A percentile compares a stretch with the other conserved stretches of the same genome.
These are phyloP conservation scores for Tinea trinotella DNA, from an alignment of 2,888 invertebrate genomes.

Conservation along the genomic window DNA sequence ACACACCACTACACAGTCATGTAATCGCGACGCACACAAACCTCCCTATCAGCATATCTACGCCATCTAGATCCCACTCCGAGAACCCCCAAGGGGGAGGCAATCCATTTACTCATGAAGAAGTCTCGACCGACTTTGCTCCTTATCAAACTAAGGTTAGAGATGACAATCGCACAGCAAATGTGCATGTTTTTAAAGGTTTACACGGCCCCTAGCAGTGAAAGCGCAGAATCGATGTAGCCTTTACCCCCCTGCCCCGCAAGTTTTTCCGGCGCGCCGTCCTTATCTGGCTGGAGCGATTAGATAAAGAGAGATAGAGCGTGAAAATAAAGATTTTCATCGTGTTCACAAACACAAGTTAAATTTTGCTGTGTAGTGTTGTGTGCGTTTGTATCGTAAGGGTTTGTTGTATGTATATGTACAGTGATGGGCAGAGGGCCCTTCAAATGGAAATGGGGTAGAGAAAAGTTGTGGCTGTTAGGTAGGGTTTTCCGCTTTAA, in stretches of 20 bases:
- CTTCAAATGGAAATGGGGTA: constrained; percentile 56
- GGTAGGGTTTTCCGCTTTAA: constrained; percentile 19
- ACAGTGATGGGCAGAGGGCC: constrained; percentile 37
- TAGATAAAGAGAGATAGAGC: constrained; percentile 74
- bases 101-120: constrained; percentile 66
- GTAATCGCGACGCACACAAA: constrained; percentile 45
- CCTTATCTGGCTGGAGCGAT: constrained; percentile 69
- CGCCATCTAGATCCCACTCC: constrained; percentile 72
- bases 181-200: constrained; percentile 67
- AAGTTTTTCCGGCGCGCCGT: constrained; percentile 71
- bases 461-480: constrained; percentile 39
- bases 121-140: constrained; percentile 50
- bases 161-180: constrained; percentile 67
- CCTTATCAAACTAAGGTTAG: constrained; percentile 54
- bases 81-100: constrained; percentile 71
- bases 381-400: constrained; percentile 37
- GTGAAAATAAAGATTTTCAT: constrained; percentile 74
- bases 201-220: constrained; percentile 73
- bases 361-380: constrained; percentile 36
- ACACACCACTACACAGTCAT: constrained; percentile 25
- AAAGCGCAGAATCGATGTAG: constrained; percentile 74
- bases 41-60: constrained; percentile 66
- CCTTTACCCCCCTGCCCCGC: constrained; percentile 69
- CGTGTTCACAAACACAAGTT: constrained; percentile 67
- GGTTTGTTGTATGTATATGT: constrained; percentile 33